A percentile compares a stretch with the other conserved stretches of the same genome.
Evolutionary conservation across 1,140 invertebrate genomes (phyloP).

Genomic region (Zaprionus africanus): DNA sequence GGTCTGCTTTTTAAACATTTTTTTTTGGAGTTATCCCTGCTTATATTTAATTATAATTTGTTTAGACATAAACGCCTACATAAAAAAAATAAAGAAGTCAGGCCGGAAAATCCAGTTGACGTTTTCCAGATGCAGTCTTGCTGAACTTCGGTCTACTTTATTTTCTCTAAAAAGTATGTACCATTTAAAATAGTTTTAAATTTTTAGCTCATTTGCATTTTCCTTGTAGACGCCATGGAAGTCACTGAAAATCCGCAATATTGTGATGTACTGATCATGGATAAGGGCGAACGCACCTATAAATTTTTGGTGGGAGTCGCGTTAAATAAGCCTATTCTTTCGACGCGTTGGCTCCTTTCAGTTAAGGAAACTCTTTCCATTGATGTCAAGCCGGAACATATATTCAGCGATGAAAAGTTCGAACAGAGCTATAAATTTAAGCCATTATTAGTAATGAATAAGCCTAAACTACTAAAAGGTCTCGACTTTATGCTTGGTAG

Average conservation of each 20-base stretch:
- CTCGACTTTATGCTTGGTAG: conserved; percentile 47
- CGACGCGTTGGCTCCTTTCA: conserved; percentile 40
- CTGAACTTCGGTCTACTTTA: conserved; percentile 22
- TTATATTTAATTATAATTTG: background rate
- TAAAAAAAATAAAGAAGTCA: conserved; percentile 32
- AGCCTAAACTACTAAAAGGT: conserved; percentile 31
- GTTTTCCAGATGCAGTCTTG: conserved; percentile 52
- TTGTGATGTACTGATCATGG: conserved; percentile 63
- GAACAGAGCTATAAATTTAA: conserved; percentile 42
- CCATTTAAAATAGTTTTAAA: background rate
- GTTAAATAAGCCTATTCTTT: conserved; percentile 54
- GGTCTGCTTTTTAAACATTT: background rate
- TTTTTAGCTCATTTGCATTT: background rate
- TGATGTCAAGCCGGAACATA: conserved; percentile 37
- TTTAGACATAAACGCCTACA: conserved; percentile 51
- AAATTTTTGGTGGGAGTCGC: conserved; percentile 61
- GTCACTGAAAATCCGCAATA: conserved; percentile 43
- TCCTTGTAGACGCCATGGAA: conserved; percentile 44
- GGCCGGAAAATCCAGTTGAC: conserved; percentile 53
- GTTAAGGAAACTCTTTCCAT: conserved; percentile 30
- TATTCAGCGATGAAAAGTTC: conserved; percentile 56
- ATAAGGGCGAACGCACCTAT: conserved; percentile 64
- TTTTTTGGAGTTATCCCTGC: background rate
- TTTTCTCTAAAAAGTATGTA: conserved; percentile 40
- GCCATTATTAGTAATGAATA: conserved; percentile 36